phyloP scores from a whole-genome alignment of 2,113 vertebrate species.

The Formicarius rufipectus region DNA sequence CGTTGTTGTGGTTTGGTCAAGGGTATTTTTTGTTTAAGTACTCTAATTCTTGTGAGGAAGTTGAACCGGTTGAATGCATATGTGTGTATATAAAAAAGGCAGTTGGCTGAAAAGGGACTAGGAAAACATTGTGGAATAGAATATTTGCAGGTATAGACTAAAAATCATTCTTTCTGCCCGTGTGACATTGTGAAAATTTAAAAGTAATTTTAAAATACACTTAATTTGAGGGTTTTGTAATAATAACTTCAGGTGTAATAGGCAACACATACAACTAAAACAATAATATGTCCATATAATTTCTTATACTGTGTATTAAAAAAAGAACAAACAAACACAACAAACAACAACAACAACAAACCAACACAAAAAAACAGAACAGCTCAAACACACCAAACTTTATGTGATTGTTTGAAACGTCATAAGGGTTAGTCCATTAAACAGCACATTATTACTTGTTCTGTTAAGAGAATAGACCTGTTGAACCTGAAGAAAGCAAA shows the following conservation, averaged over 20 bases:
- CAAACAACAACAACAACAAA: too few species aligned
- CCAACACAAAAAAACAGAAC: background rate
- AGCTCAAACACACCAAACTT: background rate
- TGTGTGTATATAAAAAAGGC: background rate
- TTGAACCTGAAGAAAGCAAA: slow-evolving; percentile 19
- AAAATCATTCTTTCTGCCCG: background rate
- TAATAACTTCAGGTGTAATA: background rate
- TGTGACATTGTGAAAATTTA: background rate
- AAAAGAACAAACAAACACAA: too few species aligned
- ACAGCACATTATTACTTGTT: background rate
- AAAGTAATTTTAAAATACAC: background rate
- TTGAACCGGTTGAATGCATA: background rate
- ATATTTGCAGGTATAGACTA: background rate
- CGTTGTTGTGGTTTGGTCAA: background rate
- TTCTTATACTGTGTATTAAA: background rate
- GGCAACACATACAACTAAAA: background rate
- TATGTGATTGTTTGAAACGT: slow-evolving; percentile 22
- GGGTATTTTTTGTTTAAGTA: background rate
- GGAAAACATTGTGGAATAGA: background rate
- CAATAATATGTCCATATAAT: background rate
- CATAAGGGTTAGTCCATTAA: slow-evolving; percentile 43
- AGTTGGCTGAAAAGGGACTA: background rate
- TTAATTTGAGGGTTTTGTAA: slow-evolving; percentile 18
- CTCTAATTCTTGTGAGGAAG: background rate
- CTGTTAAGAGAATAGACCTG: slow-evolving; percentile 34